These are phyloP conservation scores for Acanthoscelides obtectus DNA, from an alignment of 2,888 invertebrate species.

Conservation along the genomic window DNA sequence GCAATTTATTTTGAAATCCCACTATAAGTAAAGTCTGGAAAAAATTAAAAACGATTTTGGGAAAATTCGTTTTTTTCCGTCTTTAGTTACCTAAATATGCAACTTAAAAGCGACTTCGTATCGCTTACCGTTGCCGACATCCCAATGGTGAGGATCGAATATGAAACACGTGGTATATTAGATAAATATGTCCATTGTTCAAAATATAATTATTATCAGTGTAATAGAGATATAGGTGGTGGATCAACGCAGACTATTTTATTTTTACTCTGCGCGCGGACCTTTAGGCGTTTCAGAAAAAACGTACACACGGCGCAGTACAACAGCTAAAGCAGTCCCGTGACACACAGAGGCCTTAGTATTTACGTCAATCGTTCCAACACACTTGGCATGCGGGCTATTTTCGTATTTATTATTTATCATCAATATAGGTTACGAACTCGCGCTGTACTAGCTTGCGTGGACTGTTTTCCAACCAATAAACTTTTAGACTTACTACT, in stretches of 20 bases:
- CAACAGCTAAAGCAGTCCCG: not conserved
- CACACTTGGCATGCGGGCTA: not conserved
- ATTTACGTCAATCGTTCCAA: not conserved
- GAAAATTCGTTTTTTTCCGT: too few species aligned
- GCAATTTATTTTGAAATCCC: too few species aligned
- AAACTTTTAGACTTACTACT: not conserved
- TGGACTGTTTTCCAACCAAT: not conserved
- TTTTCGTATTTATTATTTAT: not conserved
- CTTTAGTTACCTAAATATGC: too few species aligned
- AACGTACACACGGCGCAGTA: not conserved
- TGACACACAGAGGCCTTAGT: not conserved
- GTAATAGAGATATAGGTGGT: too few species aligned
- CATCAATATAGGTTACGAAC: not conserved
- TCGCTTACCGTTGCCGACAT: too few species aligned
- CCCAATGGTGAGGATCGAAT: too few species aligned
- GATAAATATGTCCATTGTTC: too few species aligned
- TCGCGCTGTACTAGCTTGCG: not conserved
- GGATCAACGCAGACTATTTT: not conserved
- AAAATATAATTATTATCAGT: too few species aligned
- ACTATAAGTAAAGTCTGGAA: too few species aligned
- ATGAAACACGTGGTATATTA: too few species aligned
- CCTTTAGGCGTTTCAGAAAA: not conserved
- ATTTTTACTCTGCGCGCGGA: not conserved
- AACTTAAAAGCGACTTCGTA: too few species aligned
- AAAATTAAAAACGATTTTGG: too few species aligned